phyloP scores from a whole-genome alignment of 2,797 vertebrate genomes.

The Gambusia yucatana region DNA sequence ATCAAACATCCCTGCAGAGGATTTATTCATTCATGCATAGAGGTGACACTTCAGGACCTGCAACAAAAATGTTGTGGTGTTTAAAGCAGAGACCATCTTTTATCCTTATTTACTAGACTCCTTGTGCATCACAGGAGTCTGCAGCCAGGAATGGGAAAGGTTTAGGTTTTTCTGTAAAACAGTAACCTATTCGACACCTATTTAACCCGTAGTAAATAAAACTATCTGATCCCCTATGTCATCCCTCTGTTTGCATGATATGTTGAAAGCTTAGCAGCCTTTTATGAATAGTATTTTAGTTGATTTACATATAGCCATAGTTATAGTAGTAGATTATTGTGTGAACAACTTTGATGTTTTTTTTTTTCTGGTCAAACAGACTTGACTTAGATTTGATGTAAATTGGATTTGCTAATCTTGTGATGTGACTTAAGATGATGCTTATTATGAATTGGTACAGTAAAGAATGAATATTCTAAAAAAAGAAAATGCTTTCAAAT shows the following conservation, averaged over 20 bases:
- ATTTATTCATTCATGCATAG: constrained; percentile 5
- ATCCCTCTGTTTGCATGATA: background rate
- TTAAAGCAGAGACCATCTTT: background rate
- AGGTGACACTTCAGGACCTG: constrained; percentile 3
- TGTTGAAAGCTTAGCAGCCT: background rate
- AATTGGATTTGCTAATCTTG: background rate
- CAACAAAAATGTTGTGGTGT: background rate
- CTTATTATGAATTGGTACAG: background rate
- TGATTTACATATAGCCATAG: background rate
- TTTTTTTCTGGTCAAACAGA: background rate
- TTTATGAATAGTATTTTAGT: background rate
- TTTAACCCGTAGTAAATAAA: background rate
- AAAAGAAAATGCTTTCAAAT: background rate
- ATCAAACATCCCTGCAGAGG: background rate
- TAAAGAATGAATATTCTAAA: background rate
- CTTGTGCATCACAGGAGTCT: background rate
- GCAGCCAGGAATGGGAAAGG: background rate
- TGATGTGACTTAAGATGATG: background rate
- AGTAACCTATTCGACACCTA: background rate
- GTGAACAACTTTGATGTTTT: background rate
- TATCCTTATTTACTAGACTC: background rate
- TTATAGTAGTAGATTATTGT: background rate
- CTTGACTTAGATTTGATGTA: background rate
- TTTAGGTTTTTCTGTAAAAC: background rate
- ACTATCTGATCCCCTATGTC: background rate